Evolutionary conservation across 30 jellyfish, hydroid and myxozoan species (phyloP), one percentile per base, ranked within the genome.

Genomic region (Aurelia sp.): DNA sequence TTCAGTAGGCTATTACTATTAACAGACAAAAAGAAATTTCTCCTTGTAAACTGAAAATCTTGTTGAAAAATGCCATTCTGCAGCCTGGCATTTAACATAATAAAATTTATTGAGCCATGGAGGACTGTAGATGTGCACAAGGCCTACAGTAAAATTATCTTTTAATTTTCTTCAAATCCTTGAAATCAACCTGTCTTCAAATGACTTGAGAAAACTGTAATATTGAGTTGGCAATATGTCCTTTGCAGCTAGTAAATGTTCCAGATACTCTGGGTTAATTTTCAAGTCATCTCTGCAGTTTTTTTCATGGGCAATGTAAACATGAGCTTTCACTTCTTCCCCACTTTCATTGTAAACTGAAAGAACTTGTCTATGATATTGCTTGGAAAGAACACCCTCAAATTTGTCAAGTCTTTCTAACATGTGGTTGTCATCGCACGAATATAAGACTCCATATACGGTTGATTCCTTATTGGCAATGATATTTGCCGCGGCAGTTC

Each of bases 401-500:
- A 24, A 93, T 68, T 83, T 82, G 62, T 93, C 98, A 0, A 93
- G 87, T 20, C 41, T 78, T 1, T 63, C 79, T 15, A 33, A 41
- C 57, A 79, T 68, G 8, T 73, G 72, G 19, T 82, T 90, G 22
- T 57, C 72, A 11, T 71, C 57, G 74, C 97, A 93, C 3, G 87
- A 52, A 70, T 93, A 93, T 6, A 88, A 59, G 20, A 90, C 96
- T 13, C 98, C 98, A 76, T 50, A 89, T 15, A 93, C 97, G n/a
- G 48, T 21, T 33, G 83, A 67, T 3, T 53, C 72, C 12, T 52
- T 59, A n/a, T 81, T 82, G 12, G 84, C 31, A 7, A 63, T 30
- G 50, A 93, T 82, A 57, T 88, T 93, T 40, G 98, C 98, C 35
- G 96, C 96, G 2, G 98, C 96, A 21, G 96, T 86, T 11, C 91